These are phyloP conservation scores for Characodon lateralis DNA, from an alignment of 2,797 vertebrate species.

Conservation along the genomic window DNA sequence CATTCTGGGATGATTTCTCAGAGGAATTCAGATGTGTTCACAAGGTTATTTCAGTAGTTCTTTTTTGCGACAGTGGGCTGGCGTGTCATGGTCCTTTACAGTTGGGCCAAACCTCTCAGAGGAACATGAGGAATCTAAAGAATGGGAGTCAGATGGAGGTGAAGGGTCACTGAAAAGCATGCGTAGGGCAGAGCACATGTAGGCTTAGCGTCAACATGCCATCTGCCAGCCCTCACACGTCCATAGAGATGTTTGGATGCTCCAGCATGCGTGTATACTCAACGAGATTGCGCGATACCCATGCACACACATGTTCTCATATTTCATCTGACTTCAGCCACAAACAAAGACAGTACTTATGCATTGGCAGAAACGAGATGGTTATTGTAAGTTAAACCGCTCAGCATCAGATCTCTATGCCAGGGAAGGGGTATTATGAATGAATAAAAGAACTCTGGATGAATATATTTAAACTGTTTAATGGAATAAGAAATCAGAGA, in stretches of 20 bases:
- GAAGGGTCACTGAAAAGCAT: conserved; percentile 69
- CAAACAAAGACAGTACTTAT: conserved; percentile 71
- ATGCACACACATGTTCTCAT: conserved; percentile 29
- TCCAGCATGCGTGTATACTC: conserved; percentile 38
- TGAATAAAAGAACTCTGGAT: conserved; percentile 13
- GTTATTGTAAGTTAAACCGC: conserved; percentile 69
- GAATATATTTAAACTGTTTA: conserved; percentile 38
- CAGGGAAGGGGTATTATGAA: conserved; percentile 28
- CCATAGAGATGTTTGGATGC: conserved; percentile 53
- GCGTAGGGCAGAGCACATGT: conserved; percentile 64
- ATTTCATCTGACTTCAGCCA: conserved; percentile 50
- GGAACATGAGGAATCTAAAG: conserved; percentile 73
- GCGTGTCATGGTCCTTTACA: conserved; percentile 34
- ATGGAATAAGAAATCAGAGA: conserved; percentile 38
- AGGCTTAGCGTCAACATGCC: conserved; percentile 68
- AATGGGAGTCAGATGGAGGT: conserved; percentile 73
- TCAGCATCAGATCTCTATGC: conserved; percentile 43
- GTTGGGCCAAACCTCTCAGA: conserved; percentile 53
- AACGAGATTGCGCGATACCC: conserved; percentile 20
- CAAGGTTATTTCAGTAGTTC: conserved; percentile 16
- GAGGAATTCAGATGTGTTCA: conserved; percentile 12
- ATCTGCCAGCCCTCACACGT: conserved; percentile 66
- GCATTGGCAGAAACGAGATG: conserved; percentile 35
- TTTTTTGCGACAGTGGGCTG: conserved; percentile 20
- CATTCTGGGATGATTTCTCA: background rate